Evolutionary conservation across 2,113 vertebrate species (phyloP), one percentile per base, ranked within the genome.

Genomic region (Ondatra zibethicus): DNA sequence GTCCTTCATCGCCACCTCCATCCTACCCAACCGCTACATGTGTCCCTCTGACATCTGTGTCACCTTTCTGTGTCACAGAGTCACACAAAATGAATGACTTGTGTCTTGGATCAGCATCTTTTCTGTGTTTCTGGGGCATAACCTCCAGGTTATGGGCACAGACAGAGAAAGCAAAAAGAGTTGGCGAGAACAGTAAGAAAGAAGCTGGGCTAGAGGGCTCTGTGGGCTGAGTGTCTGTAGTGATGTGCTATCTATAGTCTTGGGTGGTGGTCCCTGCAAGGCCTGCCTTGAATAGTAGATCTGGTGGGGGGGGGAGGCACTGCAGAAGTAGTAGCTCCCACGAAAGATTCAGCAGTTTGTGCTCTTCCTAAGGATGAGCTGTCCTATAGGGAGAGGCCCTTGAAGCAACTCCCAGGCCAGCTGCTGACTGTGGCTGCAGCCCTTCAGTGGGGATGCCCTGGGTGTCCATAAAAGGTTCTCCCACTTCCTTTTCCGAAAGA

Each of bases 1-100:
- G 52, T 8, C 45, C 4, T 9, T 50, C 66, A 16, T 29, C 12
- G 36, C 33, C 25, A 12, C 3, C 9, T 33, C 36, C 16, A 27
- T 10, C 47, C 63, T 25, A 7, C 42, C 5, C 12, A 29, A 27
- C 0, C 13, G 29, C n/a, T 13, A 52, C 3, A 10, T 5, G 3
- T 0, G 12, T 5, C 65, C 92, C 4, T 14, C 58, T 31, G n/a
- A 39, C 14, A 58, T 29, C n/a, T 2, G 1, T 13, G 45, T 33
- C 7, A 0, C 9, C 70, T 55, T 72, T 25, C 58, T 87, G 65
- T 19, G 52, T 72, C 52, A 63, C 33, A 27, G 17, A 14, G 33
- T 39, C 63, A 66, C 11, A 3, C 13, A 10, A 21, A 70, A 39
- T 39, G 27, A 11, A 3, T 50, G 87, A 14, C 76, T 42, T 17